phyloP scores from a whole-genome alignment of 2,888 invertebrate genomes.

The Argyra leucocephala region DNA sequence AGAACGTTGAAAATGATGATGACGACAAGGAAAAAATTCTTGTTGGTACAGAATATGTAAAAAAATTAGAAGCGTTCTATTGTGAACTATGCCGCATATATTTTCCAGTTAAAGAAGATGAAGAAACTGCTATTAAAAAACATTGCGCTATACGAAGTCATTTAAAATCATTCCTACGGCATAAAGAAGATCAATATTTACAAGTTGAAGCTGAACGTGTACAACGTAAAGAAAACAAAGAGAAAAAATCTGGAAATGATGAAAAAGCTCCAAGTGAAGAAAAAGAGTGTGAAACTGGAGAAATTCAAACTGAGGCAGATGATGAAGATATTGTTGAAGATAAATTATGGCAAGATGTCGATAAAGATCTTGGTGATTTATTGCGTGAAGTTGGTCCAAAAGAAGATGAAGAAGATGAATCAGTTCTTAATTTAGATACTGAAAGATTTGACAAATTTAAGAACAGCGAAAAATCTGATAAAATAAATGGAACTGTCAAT shows the following conservation, averaged over 20 bases:
- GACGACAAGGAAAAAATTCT: conserved; percentile 50
- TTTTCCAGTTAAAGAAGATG: conserved; percentile 53
- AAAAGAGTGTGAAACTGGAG: conserved; percentile 41
- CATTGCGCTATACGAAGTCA: conserved; percentile 70
- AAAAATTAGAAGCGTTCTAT: conserved; percentile 66
- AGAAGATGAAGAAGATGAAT: conserved; percentile 60
- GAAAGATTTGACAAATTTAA: conserved; percentile 38
- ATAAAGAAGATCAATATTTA: conserved; percentile 66
- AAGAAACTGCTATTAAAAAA: conserved; percentile 53
- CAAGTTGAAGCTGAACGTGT: conserved; percentile 62
- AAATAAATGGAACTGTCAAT: background rate
- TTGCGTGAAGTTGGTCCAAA: conserved; percentile 59
- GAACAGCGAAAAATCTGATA: background rate
- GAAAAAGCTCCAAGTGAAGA: conserved; percentile 26
- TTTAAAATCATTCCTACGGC: conserved; percentile 65
- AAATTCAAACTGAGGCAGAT: conserved; percentile 20
- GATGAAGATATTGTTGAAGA: conserved; percentile 53
- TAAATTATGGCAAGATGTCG: conserved; percentile 71
- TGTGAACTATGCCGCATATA: conserved; percentile 73
- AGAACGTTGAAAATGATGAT: conserved; percentile 51
- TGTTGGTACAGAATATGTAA: conserved; percentile 41
- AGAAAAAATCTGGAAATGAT: background rate
- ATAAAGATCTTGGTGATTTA: conserved; percentile 69
- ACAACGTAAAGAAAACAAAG: conserved; percentile 40
- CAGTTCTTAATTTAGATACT: conserved; percentile 43